phyloP scores from a whole-genome alignment of 2,113 vertebrate species.

The Strigops habroptila region DNA sequence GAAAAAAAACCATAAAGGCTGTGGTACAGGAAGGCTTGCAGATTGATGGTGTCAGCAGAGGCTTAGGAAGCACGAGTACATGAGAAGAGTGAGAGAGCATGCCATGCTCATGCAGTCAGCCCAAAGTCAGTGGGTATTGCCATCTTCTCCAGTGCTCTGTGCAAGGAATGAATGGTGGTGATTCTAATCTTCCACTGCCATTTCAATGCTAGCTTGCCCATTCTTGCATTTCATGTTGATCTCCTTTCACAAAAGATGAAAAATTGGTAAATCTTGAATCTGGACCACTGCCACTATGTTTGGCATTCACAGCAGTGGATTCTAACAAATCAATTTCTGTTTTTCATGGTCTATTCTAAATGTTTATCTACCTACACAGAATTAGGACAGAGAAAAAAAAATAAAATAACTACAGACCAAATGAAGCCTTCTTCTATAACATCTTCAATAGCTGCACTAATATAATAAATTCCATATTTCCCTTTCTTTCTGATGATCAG shows the following conservation, averaged over 20 bases:
- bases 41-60: background rate
- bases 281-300: background rate
- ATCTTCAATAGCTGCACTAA: background rate
- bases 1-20: background rate
- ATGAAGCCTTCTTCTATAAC: background rate
- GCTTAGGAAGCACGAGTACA: background rate
- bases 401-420: background rate
- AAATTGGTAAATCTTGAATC: background rate
- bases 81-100: background rate
- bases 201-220: background rate
- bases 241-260: background rate
- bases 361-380: background rate
- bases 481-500: background rate
- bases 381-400: background rate
- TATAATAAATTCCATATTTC: background rate
- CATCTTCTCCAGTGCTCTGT: background rate
- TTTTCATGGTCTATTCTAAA: background rate
- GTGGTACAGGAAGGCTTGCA: background rate
- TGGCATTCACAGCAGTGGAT: background rate
- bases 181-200: background rate
- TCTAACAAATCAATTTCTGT: background rate
- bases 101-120: background rate
- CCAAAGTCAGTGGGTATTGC: background rate
- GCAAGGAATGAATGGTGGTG: background rate
- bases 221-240: background rate